A percentile compares a stretch with the other conserved stretches of the same genome.
Conservation (phyloP, 2,888 invertebrate species). For the Aplocera efformata region DNA sequence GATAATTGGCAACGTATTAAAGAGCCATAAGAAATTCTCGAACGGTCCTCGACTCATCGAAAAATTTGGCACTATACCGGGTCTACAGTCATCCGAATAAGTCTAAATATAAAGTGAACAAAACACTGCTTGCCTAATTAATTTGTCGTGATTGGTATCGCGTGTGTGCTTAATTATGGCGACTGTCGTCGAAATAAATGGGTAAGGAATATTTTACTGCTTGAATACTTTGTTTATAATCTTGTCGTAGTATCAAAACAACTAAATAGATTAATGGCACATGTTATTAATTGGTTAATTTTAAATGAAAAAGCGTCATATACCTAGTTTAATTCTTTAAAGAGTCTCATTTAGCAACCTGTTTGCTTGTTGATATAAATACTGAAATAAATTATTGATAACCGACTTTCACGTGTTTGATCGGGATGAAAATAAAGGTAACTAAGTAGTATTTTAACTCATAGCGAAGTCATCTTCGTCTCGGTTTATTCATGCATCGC, state of each 20-base stretch:
- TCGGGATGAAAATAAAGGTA: neutral
- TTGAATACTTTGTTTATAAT: constrained; percentile 6
- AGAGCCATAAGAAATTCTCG: constrained; percentile 17
- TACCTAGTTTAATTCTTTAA: too few relatives aligned
- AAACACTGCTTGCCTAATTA: constrained; percentile 32
- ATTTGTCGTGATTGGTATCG: constrained; percentile 31
- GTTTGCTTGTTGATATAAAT: too few relatives aligned
- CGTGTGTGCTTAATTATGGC: constrained; percentile 46
- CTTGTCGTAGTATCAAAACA: neutral
- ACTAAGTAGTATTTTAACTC: too few relatives aligned
- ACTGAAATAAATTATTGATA: too few relatives aligned
- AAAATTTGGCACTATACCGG: constrained; percentile 48
- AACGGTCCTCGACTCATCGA: constrained; percentile 30
- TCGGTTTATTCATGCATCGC: constrained; percentile 24
- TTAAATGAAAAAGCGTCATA: too few relatives aligned
- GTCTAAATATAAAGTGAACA: constrained; percentile 40
- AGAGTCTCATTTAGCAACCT: too few relatives aligned
- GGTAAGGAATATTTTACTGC: constrained; percentile 45
- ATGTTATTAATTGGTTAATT: too few relatives aligned
- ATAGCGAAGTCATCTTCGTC: neutral
- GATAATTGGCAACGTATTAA: constrained; percentile 10
- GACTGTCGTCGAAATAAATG: constrained; percentile 51
- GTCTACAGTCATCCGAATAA: constrained; percentile 39
- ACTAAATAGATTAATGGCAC: neutral
- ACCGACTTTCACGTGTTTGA: too few relatives aligned